Evolutionary conservation across 2,888 invertebrate genomes (phyloP), one percentile per base, ranked within the genome.

Genomic region (Phaedon cochleariae): DNA sequence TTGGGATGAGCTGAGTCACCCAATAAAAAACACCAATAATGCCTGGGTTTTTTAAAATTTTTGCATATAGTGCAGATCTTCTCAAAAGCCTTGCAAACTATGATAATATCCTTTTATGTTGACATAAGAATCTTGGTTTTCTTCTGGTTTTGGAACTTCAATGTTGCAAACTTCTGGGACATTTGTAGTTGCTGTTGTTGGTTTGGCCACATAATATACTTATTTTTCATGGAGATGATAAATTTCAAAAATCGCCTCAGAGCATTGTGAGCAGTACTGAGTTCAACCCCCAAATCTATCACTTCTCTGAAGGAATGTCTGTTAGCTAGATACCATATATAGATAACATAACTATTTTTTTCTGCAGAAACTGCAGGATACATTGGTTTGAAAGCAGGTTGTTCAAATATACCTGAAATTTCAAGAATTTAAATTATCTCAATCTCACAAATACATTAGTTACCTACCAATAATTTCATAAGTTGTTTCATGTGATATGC

Each of bases 251-350:
- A 48, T 18, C n/a, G n/a, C n/a, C n/a, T n/a, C n/a, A n/a, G n/a
- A n/a, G n/a, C n/a, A n/a, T n/a, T n/a, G n/a, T n/a, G 20, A 48
- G 20, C 48, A 48, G 48, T 48, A 20, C 18, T n/a, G 48, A 48
- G 18, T n/a, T n/a, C n/a, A n/a, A n/a, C n/a, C 48, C 17, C 48
- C 48, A 48, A 48, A 48, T 48, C 48, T 48, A 18, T 52, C 26
- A 15, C n/a, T n/a, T n/a, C n/a, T n/a, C n/a, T n/a, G n/a, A n/a
- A n/a, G n/a, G n/a, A n/a, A n/a, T n/a, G n/a, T n/a, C n/a, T n/a
- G n/a, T n/a, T n/a, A n/a, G n/a, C n/a, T n/a, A n/a, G n/a, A n/a
- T n/a, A n/a, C n/a, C n/a, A n/a, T n/a, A n/a, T n/a, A n/a, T n/a
- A n/a, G n/a, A n/a, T n/a, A n/a, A n/a, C n/a, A n/a, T n/a, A n/a